These are phyloP conservation scores for Leiothrix lutea DNA, from an alignment of 2,113 vertebrate genomes.

Conservation along the genomic window DNA sequence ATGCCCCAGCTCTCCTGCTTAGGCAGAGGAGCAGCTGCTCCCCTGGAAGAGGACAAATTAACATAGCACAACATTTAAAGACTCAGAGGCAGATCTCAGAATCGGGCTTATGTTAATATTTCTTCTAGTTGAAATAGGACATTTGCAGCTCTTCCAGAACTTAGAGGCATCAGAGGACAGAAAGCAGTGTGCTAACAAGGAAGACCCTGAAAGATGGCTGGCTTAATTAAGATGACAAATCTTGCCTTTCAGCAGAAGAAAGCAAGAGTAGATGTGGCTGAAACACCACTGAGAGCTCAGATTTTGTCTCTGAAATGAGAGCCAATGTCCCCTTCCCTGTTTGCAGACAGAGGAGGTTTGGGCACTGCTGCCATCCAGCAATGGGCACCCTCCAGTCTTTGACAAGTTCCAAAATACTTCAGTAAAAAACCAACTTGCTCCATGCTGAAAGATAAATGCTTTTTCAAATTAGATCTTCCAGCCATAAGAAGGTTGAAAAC, in stretches of 20 bases:
- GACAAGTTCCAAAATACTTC: neutral
- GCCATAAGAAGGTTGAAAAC: neutral
- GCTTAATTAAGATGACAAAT: neutral
- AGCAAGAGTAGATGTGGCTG: neutral
- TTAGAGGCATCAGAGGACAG: neutral
- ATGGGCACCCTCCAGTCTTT: neutral
- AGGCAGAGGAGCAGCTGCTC: rapidly evolving
- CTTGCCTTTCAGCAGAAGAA: too few relatives aligned
- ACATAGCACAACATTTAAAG: neutral
- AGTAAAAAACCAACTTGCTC: neutral
- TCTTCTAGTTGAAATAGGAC: neutral
- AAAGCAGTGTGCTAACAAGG: neutral
- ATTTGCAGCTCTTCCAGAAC: neutral
- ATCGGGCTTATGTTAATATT: neutral
- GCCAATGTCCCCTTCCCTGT: neutral
- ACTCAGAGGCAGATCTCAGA: neutral
- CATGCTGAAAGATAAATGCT: neutral
- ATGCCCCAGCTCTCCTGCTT: neutral
- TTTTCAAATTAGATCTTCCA: neutral
- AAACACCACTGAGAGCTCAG: neutral
- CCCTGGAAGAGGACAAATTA: neutral
- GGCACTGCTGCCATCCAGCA: neutral
- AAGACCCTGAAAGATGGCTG: neutral
- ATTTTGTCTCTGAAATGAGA: neutral
- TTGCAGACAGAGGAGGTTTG: neutral